Conservation (phyloP, 2,113 vertebrate genomes). For the Caranx melampygus region DNA sequence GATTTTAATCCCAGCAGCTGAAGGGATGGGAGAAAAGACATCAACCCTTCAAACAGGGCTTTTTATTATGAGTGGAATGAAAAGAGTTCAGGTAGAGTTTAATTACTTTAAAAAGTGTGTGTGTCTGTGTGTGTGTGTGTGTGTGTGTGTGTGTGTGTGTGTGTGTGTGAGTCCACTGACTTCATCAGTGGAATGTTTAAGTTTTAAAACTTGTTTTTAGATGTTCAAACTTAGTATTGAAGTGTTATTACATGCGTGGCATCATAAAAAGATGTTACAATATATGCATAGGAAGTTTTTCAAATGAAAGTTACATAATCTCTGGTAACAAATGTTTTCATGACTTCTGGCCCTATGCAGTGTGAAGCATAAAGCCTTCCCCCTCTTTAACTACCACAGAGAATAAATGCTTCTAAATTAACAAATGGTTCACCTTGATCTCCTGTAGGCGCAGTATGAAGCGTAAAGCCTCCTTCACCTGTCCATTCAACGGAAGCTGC, state of each 20-base stretch:
- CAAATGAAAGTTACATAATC: too few relatives aligned
- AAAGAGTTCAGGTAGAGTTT: neutral
- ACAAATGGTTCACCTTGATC: slow-evolving; percentile 7
- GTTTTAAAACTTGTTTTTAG: too few relatives aligned
- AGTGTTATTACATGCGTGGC: too few relatives aligned
- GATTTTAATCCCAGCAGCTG: neutral
- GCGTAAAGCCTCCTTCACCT: slow-evolving; percentile 93
- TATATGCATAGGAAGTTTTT: too few relatives aligned
- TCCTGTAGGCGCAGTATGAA: slow-evolving; percentile 94
- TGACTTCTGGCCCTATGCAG: too few relatives aligned
- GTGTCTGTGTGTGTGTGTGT: too few relatives aligned
- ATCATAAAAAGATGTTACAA: too few relatives aligned
- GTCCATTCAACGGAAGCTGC: slow-evolving; percentile 94
- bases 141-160: neutral
- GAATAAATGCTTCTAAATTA: neutral
- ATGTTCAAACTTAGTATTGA: too few relatives aligned
- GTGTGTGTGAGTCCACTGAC: too few relatives aligned
- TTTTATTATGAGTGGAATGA: neutral
- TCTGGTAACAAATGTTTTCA: too few relatives aligned
- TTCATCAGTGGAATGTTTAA: too few relatives aligned
- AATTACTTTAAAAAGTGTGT: neutral
- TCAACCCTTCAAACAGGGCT: neutral
- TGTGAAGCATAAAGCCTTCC: too few relatives aligned
- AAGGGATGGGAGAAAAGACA: neutral
- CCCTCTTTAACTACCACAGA: neutral